These are phyloP conservation scores for Tonatia bakeri DNA, from an alignment of 2,113 vertebrate species.

Conservation along the genomic window DNA sequence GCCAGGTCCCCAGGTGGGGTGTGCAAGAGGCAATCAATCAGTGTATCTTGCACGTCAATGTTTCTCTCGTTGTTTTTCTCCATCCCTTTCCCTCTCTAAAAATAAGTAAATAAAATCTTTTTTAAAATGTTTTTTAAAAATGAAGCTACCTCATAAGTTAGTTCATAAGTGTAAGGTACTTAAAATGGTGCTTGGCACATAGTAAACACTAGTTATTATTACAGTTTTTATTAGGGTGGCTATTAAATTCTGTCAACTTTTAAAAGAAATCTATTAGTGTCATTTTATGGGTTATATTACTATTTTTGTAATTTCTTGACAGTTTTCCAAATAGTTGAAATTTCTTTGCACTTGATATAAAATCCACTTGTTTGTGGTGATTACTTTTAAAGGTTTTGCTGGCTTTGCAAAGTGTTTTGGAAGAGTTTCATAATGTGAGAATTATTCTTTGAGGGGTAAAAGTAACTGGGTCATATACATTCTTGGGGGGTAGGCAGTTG, in stretches of 20 bases:
- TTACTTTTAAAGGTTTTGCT: background rate
- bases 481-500: background rate
- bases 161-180: background rate
- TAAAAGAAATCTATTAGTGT: background rate
- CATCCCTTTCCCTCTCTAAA: too few species aligned
- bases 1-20: too few species aligned
- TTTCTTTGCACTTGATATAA: background rate
- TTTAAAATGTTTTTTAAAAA: background rate
- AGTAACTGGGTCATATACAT: background rate
- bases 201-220: background rate
- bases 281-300: background rate
- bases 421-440: background rate
- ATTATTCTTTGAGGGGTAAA: background rate
- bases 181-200: background rate
- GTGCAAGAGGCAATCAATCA: too few species aligned
- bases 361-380: background rate
- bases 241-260: background rate
- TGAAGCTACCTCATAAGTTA: background rate
- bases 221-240: background rate
- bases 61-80: too few species aligned
- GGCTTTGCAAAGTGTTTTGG: background rate
- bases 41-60: too few species aligned
- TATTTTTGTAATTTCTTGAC: background rate
- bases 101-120: too few species aligned
- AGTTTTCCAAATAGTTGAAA: background rate